Evolutionary conservation across 2,888 invertebrate genomes (phyloP).

Genomic region (Dendrolimus pini): DNA sequence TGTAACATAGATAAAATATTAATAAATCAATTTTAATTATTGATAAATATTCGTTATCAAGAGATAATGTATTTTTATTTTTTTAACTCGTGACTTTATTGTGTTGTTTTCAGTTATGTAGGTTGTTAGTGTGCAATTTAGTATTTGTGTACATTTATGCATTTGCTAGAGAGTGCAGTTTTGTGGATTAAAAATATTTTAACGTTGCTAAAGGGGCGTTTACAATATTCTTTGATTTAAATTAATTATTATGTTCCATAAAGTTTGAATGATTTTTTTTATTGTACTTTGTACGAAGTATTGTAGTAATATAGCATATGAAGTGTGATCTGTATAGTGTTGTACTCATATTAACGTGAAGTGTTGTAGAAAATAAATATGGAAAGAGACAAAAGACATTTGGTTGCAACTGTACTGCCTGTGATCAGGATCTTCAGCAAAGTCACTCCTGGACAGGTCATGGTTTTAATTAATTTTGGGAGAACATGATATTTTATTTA

Average conservation of each 20-base stretch:
- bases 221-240: no score
- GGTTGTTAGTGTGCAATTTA: background rate
- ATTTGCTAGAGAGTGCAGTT: no score
- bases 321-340: no score
- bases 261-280: no score
- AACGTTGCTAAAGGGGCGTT: no score
- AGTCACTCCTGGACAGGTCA: conserved; percentile 56
- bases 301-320: no score
- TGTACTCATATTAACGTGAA: no score
- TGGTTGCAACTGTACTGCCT: conserved; percentile 46
- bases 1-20: background rate
- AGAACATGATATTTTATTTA: background rate
- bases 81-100: background rate
- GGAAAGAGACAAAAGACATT: conserved; percentile 22
- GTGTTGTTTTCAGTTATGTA: background rate
- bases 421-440: conserved; percentile 54
- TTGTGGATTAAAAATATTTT: no score
- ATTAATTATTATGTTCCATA: no score
- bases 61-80: background rate
- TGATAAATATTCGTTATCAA: background rate
- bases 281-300: no score
- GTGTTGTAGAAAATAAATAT: conserved; percentile 19
- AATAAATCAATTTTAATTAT: background rate
- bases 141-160: no score
- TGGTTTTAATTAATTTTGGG: background rate